A percentile compares a stretch with the other conserved stretches of the same genome.
Conservation (phyloP, 2,888 invertebrate species). For the Encarsia formosa region DNA sequence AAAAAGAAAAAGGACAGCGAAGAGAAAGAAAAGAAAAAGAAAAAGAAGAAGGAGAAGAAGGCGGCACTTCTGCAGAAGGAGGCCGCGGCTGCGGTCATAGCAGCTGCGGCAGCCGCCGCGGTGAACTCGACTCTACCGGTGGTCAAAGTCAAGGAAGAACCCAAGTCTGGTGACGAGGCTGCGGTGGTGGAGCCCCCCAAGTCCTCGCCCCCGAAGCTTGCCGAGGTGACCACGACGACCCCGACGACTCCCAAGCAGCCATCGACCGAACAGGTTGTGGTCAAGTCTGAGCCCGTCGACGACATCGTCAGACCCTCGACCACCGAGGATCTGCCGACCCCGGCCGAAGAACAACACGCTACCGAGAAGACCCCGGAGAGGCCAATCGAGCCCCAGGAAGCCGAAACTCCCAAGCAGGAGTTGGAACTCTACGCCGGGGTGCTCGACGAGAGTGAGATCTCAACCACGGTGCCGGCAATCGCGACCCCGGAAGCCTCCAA, state of each 20-base stretch:
- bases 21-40: slow-evolving; percentile 55
- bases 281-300: slow-evolving; percentile 7
- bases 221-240: neutral
- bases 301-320: neutral
- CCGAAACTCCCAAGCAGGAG: neutral
- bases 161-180: slow-evolving; percentile 14
- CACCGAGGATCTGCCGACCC: neutral
- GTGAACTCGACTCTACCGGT: slow-evolving; percentile 5
- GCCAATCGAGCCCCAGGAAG: neutral
- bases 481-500: neutral
- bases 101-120: neutral
- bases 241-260: no score
- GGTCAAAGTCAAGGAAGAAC: slow-evolving; percentile 23
- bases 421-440: slow-evolving; percentile 11
- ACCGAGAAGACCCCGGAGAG: neutral
- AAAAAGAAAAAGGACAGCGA: slow-evolving; percentile 56
- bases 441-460: slow-evolving; percentile 15
- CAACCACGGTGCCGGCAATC: neutral
- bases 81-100: slow-evolving; percentile 9
- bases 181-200: neutral
- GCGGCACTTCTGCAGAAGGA: slow-evolving; percentile 25
- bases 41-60: slow-evolving; percentile 39
- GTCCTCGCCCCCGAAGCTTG: neutral
- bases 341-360: neutral
- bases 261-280: no score